Conservation (phyloP, 1,140 invertebrate species). For the Camponotus vicinus region DNA sequence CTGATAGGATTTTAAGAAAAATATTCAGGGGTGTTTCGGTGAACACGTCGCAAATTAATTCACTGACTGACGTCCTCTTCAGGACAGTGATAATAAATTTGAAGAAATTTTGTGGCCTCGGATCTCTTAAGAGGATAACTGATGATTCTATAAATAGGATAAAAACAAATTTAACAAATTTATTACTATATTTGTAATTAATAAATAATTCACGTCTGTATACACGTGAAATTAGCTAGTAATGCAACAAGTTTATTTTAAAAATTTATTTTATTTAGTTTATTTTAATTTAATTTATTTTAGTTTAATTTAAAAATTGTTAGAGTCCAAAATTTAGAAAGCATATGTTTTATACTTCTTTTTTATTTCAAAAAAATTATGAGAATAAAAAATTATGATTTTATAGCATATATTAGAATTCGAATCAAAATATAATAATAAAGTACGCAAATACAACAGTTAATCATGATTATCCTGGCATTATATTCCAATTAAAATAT, state of each 20-base stretch:
- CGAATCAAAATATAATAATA: not conserved
- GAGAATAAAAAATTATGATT: not conserved
- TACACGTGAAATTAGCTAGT: not conserved
- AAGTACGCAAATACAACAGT: no score
- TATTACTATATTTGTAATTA: no score
- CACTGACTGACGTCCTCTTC: not conserved
- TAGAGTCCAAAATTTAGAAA: not conserved
- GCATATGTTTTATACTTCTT: not conserved
- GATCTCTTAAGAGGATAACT: not conserved
- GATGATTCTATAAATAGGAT: not conserved
- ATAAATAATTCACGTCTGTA: not conserved
- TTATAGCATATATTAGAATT: not conserved
- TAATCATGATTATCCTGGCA: no score
- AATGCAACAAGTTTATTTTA: not conserved
- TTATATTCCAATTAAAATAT: no score
- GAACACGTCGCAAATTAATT: constrained; percentile 22
- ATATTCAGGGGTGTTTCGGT: not conserved
- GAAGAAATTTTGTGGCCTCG: not conserved
- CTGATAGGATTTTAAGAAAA: constrained; percentile 5
- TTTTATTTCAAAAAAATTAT: not conserved
- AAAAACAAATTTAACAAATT: not conserved
- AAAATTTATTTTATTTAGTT: no score
- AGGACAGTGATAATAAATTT: not conserved
- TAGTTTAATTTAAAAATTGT: not conserved
- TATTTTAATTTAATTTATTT: not conserved